Evolutionary conservation across 2,113 vertebrate genomes (phyloP).

Genomic region (Lutjanus erythropterus): DNA sequence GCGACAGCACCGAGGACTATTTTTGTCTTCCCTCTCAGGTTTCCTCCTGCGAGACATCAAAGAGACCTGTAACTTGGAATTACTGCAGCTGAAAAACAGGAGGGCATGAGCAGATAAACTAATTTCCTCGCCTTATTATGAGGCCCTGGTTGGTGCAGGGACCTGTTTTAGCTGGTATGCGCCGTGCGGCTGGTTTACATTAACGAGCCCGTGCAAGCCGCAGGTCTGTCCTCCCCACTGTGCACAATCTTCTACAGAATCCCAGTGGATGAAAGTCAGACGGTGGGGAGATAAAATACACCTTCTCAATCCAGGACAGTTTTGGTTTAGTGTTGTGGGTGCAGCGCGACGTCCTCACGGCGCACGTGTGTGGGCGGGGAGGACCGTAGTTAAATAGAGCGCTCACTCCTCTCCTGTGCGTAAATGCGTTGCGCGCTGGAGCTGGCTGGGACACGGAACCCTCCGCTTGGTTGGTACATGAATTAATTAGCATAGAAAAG

Average conservation of each 20-base stretch:
- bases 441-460: background rate
- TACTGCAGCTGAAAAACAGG: conserved; percentile 58
- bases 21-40: conserved; percentile 56
- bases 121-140: conserved; percentile 60
- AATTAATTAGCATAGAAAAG: background rate
- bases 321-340: background rate
- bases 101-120: conserved; percentile 58
- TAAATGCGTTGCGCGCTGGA: conserved; percentile 31
- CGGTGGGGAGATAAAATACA: background rate
- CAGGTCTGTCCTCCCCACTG: conserved; percentile 6
- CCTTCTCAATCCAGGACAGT: background rate
- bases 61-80: conserved; percentile 56
- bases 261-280: background rate
- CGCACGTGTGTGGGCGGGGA: conserved; percentile 5
- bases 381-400: conserved; percentile 63
- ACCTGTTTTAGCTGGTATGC: conserved; percentile 52
- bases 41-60: conserved; percentile 69
- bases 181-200: conserved; percentile 59
- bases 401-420: conserved; percentile 44
- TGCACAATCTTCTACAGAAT: background rate
- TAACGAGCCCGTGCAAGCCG: conserved; percentile 40
- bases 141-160: conserved; percentile 46
- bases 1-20: conserved; percentile 45
- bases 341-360: background rate
- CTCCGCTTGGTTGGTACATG: too few relatives aligned